phyloP scores from a whole-genome alignment of 1,140 invertebrate genomes.

The Paracyclopina nana region DNA sequence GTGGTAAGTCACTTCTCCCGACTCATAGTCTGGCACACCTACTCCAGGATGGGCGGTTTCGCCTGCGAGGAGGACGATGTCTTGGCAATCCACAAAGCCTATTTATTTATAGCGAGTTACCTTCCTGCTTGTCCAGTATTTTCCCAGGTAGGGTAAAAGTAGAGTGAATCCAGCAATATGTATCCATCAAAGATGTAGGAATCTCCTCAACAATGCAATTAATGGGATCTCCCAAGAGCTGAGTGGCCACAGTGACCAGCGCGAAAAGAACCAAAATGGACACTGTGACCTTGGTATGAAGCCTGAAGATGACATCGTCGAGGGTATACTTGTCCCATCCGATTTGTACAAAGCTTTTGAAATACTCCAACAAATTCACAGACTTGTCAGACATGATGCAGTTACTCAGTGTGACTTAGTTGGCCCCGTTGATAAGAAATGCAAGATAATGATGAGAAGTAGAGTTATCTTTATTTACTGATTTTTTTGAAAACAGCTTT shows the following conservation, averaged over 20 bases:
- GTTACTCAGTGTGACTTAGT: too few relatives aligned
- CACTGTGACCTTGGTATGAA: conserved; percentile 44
- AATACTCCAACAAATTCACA: too few relatives aligned
- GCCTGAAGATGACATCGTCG: conserved; percentile 40
- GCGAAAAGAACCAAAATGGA: conserved; percentile 40
- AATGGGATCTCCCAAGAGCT: conserved; percentile 47
- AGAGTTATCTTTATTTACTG: too few relatives aligned
- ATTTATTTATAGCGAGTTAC: too few relatives aligned
- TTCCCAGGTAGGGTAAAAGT: conserved; percentile 37
- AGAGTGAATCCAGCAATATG: conserved; percentile 53
- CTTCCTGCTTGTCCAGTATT: background rate
- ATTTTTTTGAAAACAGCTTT: too few relatives aligned
- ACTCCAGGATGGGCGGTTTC: background rate
- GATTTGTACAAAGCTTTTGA: too few relatives aligned
- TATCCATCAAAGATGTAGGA: conserved; percentile 36
- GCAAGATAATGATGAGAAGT: too few relatives aligned
- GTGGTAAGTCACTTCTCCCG: background rate
- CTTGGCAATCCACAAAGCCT: too few relatives aligned
- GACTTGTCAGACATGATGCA: too few relatives aligned
- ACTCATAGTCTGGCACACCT: background rate
- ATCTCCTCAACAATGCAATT: conserved; percentile 35
- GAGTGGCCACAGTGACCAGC: conserved; percentile 40
- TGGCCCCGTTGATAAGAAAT: too few relatives aligned
- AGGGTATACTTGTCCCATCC: too few relatives aligned
- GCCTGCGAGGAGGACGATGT: too few relatives aligned